A percentile compares a stretch with the other conserved stretches of the same genome.
These are phyloP conservation scores for Amphimedon queenslandica DNA, from an alignment of 37 sponge, comb jelly and placozoan species.

Conservation along the genomic window DNA sequence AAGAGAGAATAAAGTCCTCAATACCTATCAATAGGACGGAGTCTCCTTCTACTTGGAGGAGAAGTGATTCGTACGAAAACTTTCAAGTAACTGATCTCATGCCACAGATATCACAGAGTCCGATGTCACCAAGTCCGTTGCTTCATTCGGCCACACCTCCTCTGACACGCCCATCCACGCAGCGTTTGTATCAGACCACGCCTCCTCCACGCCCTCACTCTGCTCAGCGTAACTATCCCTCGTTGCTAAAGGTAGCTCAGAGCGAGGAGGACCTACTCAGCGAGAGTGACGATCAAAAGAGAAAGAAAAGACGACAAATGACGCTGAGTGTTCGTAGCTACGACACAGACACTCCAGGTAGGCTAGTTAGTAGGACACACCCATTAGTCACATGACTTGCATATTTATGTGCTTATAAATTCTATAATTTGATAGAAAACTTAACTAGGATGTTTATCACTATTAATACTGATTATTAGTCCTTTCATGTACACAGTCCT, in stretches of 20 bases:
- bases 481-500: no score
- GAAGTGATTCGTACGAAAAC: slow-evolving; percentile 43
- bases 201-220: neutral
- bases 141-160: no score
- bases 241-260: neutral
- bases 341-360: neutral
- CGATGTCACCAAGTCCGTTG: no score
- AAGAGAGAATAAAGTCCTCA: neutral
- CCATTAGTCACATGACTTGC: no score
- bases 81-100: slow-evolving; percentile 18
- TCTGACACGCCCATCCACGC: no score
- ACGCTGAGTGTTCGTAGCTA: neutral
- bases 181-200: no score
- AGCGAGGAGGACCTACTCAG: neutral
- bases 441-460: no score
- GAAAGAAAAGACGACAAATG: neutral
- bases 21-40: neutral
- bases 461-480: no score
- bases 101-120: no score
- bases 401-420: no score
- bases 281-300: neutral
- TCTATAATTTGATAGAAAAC: no score
- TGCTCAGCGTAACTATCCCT: neutral
- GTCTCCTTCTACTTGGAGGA: slow-evolving; percentile 12
- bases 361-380: neutral